These are phyloP conservation scores for Whitmania pigra DNA, from an alignment of 1,140 invertebrate species.

Conservation along the genomic window DNA sequence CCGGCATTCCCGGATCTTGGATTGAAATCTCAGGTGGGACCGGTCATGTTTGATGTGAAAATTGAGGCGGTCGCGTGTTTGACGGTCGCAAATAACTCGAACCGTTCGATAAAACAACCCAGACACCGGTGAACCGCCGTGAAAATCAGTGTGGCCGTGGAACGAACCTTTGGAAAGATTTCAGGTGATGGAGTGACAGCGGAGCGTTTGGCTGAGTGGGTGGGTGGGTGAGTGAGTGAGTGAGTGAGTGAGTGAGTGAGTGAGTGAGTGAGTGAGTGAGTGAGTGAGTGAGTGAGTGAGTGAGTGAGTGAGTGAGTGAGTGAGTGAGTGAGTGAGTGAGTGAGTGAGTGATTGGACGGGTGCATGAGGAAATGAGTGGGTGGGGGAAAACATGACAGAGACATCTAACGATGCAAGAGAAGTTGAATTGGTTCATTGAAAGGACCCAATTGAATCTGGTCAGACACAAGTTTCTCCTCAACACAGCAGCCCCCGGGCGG, in stretches of 20 bases:
- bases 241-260: conserved; percentile 6
- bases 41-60: too few relatives aligned
- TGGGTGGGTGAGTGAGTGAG: conserved; percentile 10
- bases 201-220: background rate
- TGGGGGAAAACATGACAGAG: background rate
- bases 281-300: background rate
- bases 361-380: conserved; percentile 12
- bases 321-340: conserved; percentile 16
- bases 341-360: too few relatives aligned
- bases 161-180: too few relatives aligned
- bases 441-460: background rate
- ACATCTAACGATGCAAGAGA: background rate
- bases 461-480: background rate
- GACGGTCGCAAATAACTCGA: too few relatives aligned
- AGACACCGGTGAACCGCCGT: too few relatives aligned
- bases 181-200: background rate
- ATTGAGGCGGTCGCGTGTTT: too few relatives aligned
- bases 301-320: background rate
- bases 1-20: too few relatives aligned
- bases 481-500: background rate
- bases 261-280: conserved; percentile 7
- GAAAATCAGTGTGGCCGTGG: too few relatives aligned
- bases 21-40: too few relatives aligned
- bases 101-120: too few relatives aligned
- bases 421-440: conserved; percentile 5